Conservation (phyloP, 2,888 invertebrate genomes). For the Germaria angustata region DNA sequence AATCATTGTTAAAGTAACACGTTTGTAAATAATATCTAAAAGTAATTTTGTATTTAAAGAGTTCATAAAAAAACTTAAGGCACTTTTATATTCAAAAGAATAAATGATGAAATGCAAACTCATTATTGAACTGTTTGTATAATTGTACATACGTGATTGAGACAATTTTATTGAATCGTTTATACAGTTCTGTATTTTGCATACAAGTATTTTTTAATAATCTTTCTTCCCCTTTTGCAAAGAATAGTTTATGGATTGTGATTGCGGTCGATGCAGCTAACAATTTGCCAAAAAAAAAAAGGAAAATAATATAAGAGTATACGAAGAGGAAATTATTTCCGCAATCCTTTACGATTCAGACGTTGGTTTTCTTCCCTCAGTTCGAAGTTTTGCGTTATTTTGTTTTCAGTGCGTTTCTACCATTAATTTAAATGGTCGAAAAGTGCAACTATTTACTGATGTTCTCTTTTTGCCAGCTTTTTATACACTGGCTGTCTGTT, state of each 20-base stretch:
- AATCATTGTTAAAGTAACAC: not conserved
- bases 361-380: conserved; percentile 25
- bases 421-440: conserved; percentile 56
- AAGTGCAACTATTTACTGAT: conserved; percentile 49
- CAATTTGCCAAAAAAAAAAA: conserved; percentile 32
- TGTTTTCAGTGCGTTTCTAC: conserved; percentile 60
- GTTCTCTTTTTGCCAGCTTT: not conserved
- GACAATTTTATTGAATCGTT: conserved; percentile 50
- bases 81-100: conserved; percentile 8
- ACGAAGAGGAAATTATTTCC: conserved; percentile 63
- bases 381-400: conserved; percentile 41
- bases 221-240: not conserved
- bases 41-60: conserved; percentile 38
- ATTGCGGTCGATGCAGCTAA: conserved; percentile 51
- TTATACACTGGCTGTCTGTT: conserved; percentile 44
- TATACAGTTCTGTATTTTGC: conserved; percentile 36
- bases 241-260: conserved; percentile 49
- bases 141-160: not conserved
- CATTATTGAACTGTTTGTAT: conserved; percentile 27
- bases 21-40: not conserved
- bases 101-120: conserved; percentile 35
- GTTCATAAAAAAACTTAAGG: conserved; percentile 15
- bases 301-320: conserved; percentile 22
- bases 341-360: conserved; percentile 59
- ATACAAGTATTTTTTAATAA: conserved; percentile 3